Evolutionary conservation across 1,140 invertebrate genomes (phyloP).

Genomic region (Philaenus spumarius): DNA sequence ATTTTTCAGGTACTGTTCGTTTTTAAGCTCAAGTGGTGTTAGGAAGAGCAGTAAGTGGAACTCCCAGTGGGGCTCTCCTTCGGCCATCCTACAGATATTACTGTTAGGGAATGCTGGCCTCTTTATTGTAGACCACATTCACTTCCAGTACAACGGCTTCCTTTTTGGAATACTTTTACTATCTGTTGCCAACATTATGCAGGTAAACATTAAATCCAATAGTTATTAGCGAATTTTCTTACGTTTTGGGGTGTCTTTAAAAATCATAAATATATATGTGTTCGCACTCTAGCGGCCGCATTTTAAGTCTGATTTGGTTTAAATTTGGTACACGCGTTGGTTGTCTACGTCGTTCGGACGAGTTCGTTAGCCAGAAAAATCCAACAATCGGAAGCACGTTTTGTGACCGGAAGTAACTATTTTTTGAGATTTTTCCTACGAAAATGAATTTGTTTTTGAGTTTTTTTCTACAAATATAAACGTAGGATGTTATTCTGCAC

Average conservation of each 20-base stretch:
- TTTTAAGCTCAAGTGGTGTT: conserved; percentile 30
- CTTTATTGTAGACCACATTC: conserved; percentile 94
- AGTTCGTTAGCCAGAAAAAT: no score
- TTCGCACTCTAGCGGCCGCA: no score
- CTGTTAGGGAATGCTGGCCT: conserved; percentile 81
- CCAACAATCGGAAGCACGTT: no score
- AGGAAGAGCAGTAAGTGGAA: conserved; percentile 33
- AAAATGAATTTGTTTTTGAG: no score
- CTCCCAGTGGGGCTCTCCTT: conserved; percentile 32
- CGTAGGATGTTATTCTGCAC: no score
- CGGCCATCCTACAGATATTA: conserved; percentile 43
- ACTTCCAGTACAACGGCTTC: conserved; percentile 99
- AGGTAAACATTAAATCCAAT: no score
- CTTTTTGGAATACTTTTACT: conserved; percentile 88
- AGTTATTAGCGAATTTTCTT: background rate
- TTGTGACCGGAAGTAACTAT: no score
- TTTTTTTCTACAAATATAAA: no score
- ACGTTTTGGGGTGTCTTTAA: no score
- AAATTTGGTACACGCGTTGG: no score
- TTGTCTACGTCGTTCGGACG: no score
- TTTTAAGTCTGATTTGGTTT: background rate
- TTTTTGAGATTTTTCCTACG: no score
- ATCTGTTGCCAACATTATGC: conserved; percentile 62
- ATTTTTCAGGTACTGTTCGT: conserved; percentile 30
- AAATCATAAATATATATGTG: background rate